phyloP scores from a whole-genome alignment of 2,888 invertebrate species.

The Blera fallax region DNA sequence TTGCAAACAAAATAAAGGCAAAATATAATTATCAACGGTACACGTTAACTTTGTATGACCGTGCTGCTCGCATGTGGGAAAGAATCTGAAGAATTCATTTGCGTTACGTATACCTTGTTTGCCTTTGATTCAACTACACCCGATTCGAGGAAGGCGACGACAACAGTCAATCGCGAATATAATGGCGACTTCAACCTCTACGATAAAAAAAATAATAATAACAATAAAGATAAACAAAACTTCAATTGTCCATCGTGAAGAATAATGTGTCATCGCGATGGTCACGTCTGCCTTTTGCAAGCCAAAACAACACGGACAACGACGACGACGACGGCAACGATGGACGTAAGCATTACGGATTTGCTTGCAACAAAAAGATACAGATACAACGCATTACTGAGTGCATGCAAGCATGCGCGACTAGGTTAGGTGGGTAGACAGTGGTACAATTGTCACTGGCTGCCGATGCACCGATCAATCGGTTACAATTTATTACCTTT shows the following conservation, averaged over 20 bases:
- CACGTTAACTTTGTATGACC: background rate
- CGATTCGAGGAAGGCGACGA: constrained; percentile 48
- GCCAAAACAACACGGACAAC: constrained; percentile 27
- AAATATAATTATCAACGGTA: constrained; percentile 29
- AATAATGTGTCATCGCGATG: constrained; percentile 71
- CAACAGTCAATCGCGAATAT: constrained; percentile 18
- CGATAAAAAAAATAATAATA: constrained; percentile 38
- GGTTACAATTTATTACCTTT: constrained; percentile 64
- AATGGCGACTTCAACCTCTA: constrained; percentile 39
- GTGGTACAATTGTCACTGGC: constrained; percentile 56
- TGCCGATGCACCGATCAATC: constrained; percentile 66
- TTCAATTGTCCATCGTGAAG: constrained; percentile 64
- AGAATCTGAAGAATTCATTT: constrained; percentile 52
- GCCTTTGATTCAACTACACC: constrained; percentile 35
- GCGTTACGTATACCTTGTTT: background rate
- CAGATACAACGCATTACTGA: constrained; percentile 11
- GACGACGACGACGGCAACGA: constrained; percentile 5
- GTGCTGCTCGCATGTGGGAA: constrained; percentile 29
- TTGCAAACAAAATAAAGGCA: background rate
- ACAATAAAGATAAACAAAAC: constrained; percentile 65
- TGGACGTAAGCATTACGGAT: constrained; percentile 42
- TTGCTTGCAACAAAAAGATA: constrained; percentile 3
- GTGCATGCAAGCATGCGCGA: constrained; percentile 57
- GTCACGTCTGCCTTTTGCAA: constrained; percentile 61
- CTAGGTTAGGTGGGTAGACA: constrained; percentile 56